phyloP scores from a whole-genome alignment of 2,113 vertebrate genomes.

The Amphilophus citrinellus region DNA sequence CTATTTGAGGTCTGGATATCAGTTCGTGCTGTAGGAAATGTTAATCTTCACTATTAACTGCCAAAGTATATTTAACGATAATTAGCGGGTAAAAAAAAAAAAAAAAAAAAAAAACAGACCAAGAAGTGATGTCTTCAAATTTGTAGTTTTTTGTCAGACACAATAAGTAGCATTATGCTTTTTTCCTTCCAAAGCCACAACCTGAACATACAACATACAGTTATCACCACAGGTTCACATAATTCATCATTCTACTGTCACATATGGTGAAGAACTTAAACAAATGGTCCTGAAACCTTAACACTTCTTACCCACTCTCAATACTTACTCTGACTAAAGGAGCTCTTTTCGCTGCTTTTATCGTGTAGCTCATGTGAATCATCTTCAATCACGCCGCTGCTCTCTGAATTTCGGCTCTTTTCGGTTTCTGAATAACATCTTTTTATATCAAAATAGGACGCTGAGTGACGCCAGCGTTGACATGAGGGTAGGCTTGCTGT shows the following conservation, averaged over 20 bases:
- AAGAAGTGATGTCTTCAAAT: neutral
- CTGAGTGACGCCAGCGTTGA: neutral
- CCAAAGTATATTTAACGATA: no score
- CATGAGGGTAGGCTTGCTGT: neutral
- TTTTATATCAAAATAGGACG: neutral
- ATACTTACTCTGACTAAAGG: constrained; percentile 51
- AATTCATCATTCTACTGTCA: neutral
- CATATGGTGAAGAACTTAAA: neutral
- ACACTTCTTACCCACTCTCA: neutral
- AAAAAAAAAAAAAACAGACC: neutral
- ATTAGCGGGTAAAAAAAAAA: no score
- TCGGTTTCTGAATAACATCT: constrained; percentile 43
- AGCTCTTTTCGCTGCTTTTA: neutral
- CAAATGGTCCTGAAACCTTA: neutral
- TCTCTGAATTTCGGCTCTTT: constrained; percentile 4
- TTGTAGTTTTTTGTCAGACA: neutral
- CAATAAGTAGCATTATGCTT: neutral
- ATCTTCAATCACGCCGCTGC: neutral
- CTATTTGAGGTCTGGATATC: no score
- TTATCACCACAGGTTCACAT: neutral
- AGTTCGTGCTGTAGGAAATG: no score
- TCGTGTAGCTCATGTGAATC: neutral
- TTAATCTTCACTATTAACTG: neutral
- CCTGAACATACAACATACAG: neutral
- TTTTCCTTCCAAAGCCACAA: neutral